Conservation (phyloP, 2,888 invertebrate species). For the Apamea sordens region DNA sequence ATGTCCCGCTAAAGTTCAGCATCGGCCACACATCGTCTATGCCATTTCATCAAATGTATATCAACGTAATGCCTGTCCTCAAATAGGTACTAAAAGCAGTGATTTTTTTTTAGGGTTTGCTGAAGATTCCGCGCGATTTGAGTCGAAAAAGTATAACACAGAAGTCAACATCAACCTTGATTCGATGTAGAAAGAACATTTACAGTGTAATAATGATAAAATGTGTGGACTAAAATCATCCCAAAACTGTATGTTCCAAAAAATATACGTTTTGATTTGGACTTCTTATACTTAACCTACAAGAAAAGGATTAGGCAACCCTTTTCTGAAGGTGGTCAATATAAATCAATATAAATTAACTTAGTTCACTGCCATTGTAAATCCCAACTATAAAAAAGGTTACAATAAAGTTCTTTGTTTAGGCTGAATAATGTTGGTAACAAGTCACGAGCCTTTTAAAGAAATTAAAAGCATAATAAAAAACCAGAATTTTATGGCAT, state of each 20-base stretch:
- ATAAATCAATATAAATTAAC: no score
- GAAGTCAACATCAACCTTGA: no score
- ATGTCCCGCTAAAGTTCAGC: constrained; percentile 4
- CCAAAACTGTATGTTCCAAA: constrained; percentile 17
- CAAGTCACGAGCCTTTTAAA: no score
- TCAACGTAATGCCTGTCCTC: no score
- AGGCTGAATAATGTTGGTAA: not conserved
- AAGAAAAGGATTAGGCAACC: not conserved
- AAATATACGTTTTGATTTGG: constrained; percentile 13
- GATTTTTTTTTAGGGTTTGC: constrained; percentile 71
- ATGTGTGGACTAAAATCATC: not conserved
- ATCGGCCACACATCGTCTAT: not conserved
- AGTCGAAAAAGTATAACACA: constrained; percentile 38
- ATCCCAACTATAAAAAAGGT: constrained; percentile 5
- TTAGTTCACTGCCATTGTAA: no score
- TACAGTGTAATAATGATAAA: not conserved
- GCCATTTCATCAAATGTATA: not conserved
- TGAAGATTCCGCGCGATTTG: constrained; percentile 67
- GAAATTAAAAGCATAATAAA: not conserved
- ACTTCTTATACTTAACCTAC: not conserved
- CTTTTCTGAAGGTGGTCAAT: no score
- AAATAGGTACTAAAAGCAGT: no score
- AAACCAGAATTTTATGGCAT: not conserved
- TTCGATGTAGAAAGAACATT: no score
- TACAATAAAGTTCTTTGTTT: not conserved